Evolutionary conservation across 2,113 vertebrate genomes (phyloP), one percentile per base, ranked within the genome.

Genomic region (Syngnathus typhle): DNA sequence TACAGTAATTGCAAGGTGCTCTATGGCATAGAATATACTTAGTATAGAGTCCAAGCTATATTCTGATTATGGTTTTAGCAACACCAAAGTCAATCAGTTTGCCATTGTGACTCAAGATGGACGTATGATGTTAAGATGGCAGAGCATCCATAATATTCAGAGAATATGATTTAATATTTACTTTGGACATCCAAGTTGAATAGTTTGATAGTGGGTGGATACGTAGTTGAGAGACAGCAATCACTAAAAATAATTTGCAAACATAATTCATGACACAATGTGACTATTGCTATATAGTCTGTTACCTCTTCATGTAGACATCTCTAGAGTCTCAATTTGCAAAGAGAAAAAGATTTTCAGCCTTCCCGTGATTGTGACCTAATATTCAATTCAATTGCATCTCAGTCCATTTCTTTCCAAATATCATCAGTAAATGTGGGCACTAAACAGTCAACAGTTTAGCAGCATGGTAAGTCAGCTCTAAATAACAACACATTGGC

Each of bases 401-500:
- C 11, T 11, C 11, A 43, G 11, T 43, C 41, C 11, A 43, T 32
- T 43, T 16, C 15, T 47, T 16, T 47, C 6, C 44, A 16, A 10
- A 67, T 47, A 69, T 77, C 64, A 64, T 74, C 70, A 71, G 74
- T 69, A 60, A 55, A 39, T 11, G 61, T 1, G 16, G 46, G 69
- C 79, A 71, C 76, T 61, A 21, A n/a, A 52, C 19, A 46, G 68
- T 58, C 55, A 8, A 0, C 15, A 47, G 67, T 84, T 68, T 71
- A 60, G 69, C 61, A 81, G 79, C 76, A 71, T 62, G 64, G 67
- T 68, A 73, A 71, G 76, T 73, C 66, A 72, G 68, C 55, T 74
- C 67, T 77, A 65, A 67, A 71, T 59, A 54, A 55, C 66, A 75
- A 69, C 64, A 69, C 63, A 76, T 72, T 72, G 72, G 69, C 71